A percentile compares a stretch with the other conserved stretches of the same genome.
These are phyloP conservation scores for Fragum fragum DNA, from an alignment of 2,888 invertebrate genomes.

Conservation along the genomic window DNA sequence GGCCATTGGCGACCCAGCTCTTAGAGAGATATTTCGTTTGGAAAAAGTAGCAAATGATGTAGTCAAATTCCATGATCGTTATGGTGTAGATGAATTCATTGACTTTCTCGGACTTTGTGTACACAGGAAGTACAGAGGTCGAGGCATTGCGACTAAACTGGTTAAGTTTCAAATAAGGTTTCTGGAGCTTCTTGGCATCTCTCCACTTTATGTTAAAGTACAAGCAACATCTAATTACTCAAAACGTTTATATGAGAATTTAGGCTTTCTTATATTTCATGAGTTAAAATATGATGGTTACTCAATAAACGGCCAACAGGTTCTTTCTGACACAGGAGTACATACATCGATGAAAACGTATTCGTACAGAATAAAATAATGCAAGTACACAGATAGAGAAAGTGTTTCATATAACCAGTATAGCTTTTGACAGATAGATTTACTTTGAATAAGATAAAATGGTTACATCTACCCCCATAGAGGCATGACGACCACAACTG, in stretches of 20 bases:
- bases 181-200: neutral
- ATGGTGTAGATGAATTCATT: conserved; percentile 4
- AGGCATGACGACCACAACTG: too few relatives aligned
- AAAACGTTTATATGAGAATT: conserved; percentile 13
- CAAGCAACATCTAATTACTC: conserved; percentile 27
- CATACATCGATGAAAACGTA: conserved; percentile 30
- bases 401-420: too few relatives aligned
- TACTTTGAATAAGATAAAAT: too few relatives aligned
- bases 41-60: neutral
- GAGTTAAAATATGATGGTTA: conserved; percentile 26
- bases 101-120: conserved; percentile 20
- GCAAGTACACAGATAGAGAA: too few relatives aligned
- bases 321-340: conserved; percentile 10
- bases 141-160: conserved; percentile 12
- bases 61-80: conserved; percentile 2
- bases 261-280: conserved; percentile 12
- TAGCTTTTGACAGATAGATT: too few relatives aligned
- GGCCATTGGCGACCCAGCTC: neutral
- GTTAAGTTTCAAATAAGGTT: conserved; percentile 14
- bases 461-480: too few relatives aligned
- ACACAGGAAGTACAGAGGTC: conserved; percentile 4
- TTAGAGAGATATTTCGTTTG: neutral
- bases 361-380: conserved; percentile 4
- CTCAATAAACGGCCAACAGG: conserved; percentile 4
- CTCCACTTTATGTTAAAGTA: conserved; percentile 13